Evolutionary conservation across 2,113 vertebrate genomes (phyloP).

Genomic region (Formicarius rufipectus): DNA sequence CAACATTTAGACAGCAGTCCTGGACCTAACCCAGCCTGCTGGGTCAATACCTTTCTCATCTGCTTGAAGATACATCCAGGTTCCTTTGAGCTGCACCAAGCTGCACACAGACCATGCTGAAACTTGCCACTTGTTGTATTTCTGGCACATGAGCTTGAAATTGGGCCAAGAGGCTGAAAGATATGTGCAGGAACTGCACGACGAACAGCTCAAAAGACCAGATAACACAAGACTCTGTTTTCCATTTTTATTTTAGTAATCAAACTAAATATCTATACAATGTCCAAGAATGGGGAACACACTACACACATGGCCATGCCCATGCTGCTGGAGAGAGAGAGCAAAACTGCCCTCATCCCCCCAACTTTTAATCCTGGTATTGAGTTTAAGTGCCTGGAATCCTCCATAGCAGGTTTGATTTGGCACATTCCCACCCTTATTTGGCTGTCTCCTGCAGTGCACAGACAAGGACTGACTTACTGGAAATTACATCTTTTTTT

Average conservation of each 20-base stretch:
- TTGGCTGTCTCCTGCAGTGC: not conserved
- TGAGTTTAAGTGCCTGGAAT: not conserved
- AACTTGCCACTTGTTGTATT: not conserved
- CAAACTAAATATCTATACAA: not conserved
- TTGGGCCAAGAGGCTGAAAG: not conserved
- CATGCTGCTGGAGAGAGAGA: not conserved
- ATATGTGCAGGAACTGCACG: not conserved
- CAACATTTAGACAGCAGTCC: not conserved
- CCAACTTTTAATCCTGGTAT: not conserved
- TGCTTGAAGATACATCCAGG: accelerated
- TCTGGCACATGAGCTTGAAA: not conserved
- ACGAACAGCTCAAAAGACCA: not conserved
- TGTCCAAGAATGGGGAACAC: not conserved
- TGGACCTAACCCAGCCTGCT: not conserved
- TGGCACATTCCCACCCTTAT: not conserved
- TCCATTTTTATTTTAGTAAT: not conserved
- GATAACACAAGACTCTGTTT: not conserved
- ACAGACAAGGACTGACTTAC: not conserved
- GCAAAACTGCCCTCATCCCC: not conserved
- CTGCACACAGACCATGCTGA: not conserved
- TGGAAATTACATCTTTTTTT: slow-evolving; percentile 24
- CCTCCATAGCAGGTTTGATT: not conserved
- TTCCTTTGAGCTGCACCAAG: accelerated
- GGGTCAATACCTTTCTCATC: not conserved
- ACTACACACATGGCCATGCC: not conserved